Evolutionary conservation across 2,888 invertebrate genomes (phyloP).

Genomic region (Euzophera pinguis): DNA sequence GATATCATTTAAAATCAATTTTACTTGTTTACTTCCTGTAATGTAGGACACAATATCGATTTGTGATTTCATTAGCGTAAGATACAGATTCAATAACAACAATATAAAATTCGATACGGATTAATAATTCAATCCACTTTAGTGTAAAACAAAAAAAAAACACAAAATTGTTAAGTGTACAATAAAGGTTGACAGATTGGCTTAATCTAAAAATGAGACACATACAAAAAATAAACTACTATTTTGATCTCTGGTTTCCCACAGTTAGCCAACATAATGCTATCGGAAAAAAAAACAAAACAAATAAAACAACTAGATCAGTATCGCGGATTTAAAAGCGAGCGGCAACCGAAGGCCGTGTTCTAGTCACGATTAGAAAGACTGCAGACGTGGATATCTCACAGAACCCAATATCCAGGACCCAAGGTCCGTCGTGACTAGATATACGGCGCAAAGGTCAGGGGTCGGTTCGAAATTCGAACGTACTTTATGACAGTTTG

Average conservation of each 20-base stretch:
- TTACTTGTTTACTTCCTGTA: neutral
- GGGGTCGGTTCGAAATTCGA: conserved; percentile 53
- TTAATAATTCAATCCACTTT: too few species aligned
- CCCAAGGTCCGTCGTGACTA: conserved; percentile 69
- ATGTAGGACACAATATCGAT: neutral
- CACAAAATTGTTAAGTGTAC: too few species aligned
- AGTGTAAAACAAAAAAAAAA: too few species aligned
- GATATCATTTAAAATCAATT: neutral
- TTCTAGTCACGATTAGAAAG: conserved; percentile 70
- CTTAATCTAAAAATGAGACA: too few species aligned
- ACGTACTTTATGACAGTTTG: conserved; percentile 46
- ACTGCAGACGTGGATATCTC: conserved; percentile 47
- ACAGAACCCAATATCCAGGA: conserved; percentile 36
- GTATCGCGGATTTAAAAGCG: conserved; percentile 61
- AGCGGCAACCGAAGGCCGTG: conserved; percentile 65
- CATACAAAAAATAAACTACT: neutral
- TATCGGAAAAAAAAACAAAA: conserved; percentile 32
- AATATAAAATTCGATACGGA: too few species aligned
- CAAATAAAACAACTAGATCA: conserved; percentile 46
- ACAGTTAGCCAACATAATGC: neutral
- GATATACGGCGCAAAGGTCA: conserved; percentile 55
- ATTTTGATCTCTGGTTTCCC: neutral
- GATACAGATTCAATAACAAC: neutral
- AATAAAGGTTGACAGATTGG: too few species aligned
- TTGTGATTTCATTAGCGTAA: neutral